Base-by-base conservation (phyloP, 2,113 vertebrate genomes). In the Protomyctophum bolini region DNA sequence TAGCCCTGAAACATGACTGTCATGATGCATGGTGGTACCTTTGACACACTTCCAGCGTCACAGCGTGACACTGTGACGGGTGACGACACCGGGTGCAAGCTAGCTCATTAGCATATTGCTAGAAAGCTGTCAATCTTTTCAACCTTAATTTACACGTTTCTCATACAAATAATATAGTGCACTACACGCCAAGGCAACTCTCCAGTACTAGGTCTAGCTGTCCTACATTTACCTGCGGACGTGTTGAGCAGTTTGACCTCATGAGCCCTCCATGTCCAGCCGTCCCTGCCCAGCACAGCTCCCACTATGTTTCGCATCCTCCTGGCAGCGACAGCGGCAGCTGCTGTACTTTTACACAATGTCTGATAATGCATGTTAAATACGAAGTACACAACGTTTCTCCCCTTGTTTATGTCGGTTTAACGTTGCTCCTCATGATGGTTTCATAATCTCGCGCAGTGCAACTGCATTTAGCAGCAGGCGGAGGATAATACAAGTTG, bases 181-280 rank as follows among this genome's bases (percentile, higher is more conserved):
- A 4, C 1, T 6, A 41, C 33, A 6, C 21, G 33, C 33, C 33
- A 41, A 41, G 33, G 33, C 33, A 41, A 41, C 33, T 41, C 3
- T 41, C 4, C 33, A 6, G 14, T 62, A 47, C 41, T 48, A 11
- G 45, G 2, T 47, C 41, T 48, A 11, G 45, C 6, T 47, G 28
- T 14, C 46, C 12, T 45, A 55, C n/a, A 58, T 10, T 54, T 82
- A 94, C 92, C 93, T 86, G 92, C 66, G 2, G 92, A 84, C 1
- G 93, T 93, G 86, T 84, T 92, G 59, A 93, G 48, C 0, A 90
- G 86, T 87, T 90, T 93, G 90, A 94, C 90, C 88, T 93, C 91
- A 76, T 89, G 91, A 47, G 58, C 72, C 63, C 72, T 84, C 79
- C 83, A 80, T 57, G 80, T 86, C 91, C 92, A 91, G 76, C 89